These are phyloP conservation scores for Prunella strophiata DNA, from an alignment of 2,797 vertebrate species.

Conservation along the genomic window DNA sequence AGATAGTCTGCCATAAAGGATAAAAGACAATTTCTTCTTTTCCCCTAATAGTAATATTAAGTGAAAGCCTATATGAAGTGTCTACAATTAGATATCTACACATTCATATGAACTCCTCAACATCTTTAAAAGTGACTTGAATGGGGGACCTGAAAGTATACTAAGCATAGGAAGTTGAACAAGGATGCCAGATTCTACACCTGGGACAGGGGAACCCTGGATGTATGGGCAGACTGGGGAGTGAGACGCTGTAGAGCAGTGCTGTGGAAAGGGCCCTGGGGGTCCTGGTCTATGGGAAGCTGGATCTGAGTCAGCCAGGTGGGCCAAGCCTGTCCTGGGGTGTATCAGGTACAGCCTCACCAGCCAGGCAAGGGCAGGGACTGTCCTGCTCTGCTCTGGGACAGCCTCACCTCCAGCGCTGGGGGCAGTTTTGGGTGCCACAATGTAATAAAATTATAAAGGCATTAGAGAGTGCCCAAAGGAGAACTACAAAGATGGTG, in stretches of 20 bases:
- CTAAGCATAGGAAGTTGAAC: not conserved
- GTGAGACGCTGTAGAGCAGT: accelerated
- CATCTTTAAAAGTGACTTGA: not conserved
- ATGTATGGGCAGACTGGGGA: accelerated
- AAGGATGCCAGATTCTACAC: not conserved
- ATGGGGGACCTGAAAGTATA: not conserved
- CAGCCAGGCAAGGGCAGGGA: not conserved
- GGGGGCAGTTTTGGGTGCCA: not conserved
- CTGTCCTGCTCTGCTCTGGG: not conserved
- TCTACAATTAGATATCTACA: not conserved
- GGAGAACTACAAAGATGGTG: not conserved
- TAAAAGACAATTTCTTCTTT: not conserved
- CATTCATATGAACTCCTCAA: not conserved
- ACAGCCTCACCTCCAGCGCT: accelerated
- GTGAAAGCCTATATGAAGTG: not conserved
- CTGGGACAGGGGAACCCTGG: not conserved
- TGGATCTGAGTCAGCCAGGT: not conserved
- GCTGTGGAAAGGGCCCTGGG: accelerated
- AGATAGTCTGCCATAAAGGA: not conserved
- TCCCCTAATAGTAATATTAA: not conserved
- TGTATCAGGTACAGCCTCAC: not conserved
- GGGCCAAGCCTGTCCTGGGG: not conserved
- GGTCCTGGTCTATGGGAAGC: accelerated
- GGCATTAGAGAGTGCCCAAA: not conserved
- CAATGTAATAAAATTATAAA: not conserved